Evolutionary conservation across 2,113 vertebrate species (phyloP).

Genomic region (Sardina pilchardus): DNA sequence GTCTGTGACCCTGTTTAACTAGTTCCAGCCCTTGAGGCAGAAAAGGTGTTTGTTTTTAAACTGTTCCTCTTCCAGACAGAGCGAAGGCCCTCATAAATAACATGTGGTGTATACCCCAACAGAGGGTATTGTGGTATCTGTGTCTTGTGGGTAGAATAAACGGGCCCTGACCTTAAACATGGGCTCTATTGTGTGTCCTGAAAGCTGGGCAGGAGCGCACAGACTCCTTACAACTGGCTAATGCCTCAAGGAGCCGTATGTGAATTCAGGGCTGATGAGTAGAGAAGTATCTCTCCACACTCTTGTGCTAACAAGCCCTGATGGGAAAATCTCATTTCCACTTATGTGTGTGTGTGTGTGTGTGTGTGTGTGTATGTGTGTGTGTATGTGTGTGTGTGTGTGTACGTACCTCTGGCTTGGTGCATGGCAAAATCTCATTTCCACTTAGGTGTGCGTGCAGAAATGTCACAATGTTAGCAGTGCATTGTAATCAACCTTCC

Average conservation of each 20-base stretch:
- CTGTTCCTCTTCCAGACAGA: not conserved
- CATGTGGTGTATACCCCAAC: not conserved
- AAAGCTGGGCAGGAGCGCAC: not conserved
- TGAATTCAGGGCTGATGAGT: not conserved
- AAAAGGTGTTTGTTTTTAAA: not conserved
- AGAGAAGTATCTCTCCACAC: not conserved
- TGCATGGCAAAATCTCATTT: no score
- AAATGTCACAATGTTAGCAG: no score
- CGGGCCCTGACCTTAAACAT: not conserved
- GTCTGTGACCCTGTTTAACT: not conserved
- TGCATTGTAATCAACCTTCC: no score
- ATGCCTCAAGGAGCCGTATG: not conserved
- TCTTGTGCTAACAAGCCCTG: not conserved
- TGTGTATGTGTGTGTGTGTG: no score
- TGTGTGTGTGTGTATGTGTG: no score
- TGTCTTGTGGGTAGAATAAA: not conserved
- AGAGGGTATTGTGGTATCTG: not conserved
- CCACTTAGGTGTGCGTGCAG: no score
- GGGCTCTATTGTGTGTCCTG: not conserved
- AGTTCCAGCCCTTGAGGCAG: not conserved
- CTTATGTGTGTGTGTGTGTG: not conserved
- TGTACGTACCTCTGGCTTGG: no score
- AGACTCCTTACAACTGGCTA: not conserved
- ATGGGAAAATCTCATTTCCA: not conserved
- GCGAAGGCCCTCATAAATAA: not conserved